Evolutionary conservation across 2,113 vertebrate species (phyloP), one percentile per base, ranked within the genome.

Genomic region (Panthera leo): DNA sequence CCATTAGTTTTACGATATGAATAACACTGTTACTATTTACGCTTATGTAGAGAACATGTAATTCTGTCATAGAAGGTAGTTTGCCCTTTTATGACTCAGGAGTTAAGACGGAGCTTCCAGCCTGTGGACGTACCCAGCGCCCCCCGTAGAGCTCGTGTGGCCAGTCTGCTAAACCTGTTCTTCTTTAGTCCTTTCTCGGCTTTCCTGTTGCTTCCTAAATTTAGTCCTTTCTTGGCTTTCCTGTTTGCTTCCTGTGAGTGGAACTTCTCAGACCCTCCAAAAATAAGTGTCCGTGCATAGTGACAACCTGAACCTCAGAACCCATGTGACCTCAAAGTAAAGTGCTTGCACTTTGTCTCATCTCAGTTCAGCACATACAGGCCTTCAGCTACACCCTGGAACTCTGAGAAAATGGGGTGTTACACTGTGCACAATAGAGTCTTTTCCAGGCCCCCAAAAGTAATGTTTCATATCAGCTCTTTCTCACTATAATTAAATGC

Each of bases 121-220:
- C 4, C 67, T 70, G 45, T 0, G 0, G 21, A 25, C 34, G 14
- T 8, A 39, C 87, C 25, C 14, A 5, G 16, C 0, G 13, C 48
- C 31, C 34, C 83, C 51, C 83, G 19, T 42, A 76, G 29, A 51
- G 34, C 10, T 39, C 0, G 2, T 0, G 23, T 1, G 23, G n/a
- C 80, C 25, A 34, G 4, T 1, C 51, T 34, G 36, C 9, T 70
- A 7, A 2, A 34, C 15, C 55, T 19, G 63, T 27, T 61, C 71
- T 89, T 39, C 34, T 19, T 31, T 23, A 78, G 63, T 27, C 65
- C 48, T 34, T 48, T 25, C 34, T 34, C 5, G 7, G 0, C 27
- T 29, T 34, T 78, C 70, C 63, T 58, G 8, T 18, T 0, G 5
- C 12, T n/a, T 45, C n/a, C 76, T 55, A 8, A 45, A 45, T 45